These are phyloP conservation scores for Patella caerulea DNA, from an alignment of 2,888 invertebrate genomes.

Conservation along the genomic window DNA sequence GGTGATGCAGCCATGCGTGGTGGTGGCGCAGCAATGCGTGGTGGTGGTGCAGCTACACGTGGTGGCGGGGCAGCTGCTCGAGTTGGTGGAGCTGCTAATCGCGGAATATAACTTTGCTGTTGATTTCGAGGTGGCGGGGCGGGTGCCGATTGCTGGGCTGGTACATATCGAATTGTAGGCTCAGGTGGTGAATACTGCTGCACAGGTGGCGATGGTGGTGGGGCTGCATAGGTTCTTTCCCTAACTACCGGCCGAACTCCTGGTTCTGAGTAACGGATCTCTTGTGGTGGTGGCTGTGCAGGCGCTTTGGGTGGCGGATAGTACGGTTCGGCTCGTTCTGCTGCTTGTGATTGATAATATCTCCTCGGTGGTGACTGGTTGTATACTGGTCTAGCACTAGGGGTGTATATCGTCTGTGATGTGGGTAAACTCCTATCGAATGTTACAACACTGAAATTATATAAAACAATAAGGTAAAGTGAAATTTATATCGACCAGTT, in stretches of 20 bases:
- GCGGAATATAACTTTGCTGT: background rate
- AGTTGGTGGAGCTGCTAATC: background rate
- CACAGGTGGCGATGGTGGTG: background rate
- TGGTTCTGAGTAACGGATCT: too few relatives aligned
- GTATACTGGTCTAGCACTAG: background rate
- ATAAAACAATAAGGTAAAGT: too few relatives aligned
- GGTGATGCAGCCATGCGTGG: background rate
- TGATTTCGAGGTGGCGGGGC: background rate
- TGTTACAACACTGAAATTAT: background rate
- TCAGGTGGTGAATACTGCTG: background rate
- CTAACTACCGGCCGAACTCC: background rate
- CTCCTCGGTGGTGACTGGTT: background rate
- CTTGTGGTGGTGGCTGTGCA: background rate
- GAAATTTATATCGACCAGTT: too few relatives aligned
- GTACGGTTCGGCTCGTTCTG: background rate
- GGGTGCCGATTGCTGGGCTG: background rate
- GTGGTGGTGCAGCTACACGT: background rate
- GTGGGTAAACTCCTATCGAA: background rate
- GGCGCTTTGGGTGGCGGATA: background rate
- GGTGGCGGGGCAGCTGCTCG: background rate
- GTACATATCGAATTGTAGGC: background rate
- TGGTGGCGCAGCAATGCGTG: background rate
- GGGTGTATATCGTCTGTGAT: background rate
- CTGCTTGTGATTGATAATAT: background rate
- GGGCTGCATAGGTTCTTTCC: background rate